Evolutionary conservation across 2,113 vertebrate species (phyloP).

Genomic region (Proterorhinus semilunaris): DNA sequence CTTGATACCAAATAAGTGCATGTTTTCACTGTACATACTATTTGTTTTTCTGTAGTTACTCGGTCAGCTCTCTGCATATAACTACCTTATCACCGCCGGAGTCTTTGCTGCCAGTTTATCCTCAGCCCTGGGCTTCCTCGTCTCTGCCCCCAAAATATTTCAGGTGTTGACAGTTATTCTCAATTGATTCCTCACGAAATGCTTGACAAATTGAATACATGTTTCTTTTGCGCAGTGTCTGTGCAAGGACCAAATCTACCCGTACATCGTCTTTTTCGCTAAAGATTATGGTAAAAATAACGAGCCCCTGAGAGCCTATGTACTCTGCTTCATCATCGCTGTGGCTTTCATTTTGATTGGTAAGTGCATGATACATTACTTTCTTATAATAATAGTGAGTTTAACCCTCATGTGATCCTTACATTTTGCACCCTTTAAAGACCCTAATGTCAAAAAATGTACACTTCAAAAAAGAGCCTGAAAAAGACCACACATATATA

Average conservation of each 20-base stretch:
- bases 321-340: slow-evolving; percentile 74
- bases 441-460: no score
- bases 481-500: no score
- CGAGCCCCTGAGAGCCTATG: slow-evolving; percentile 71
- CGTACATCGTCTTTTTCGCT: slow-evolving; percentile 75
- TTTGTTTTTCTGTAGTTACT: slow-evolving; percentile 55
- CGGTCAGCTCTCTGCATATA: slow-evolving; percentile 70
- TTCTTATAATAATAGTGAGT: not conserved
- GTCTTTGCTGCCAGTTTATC: slow-evolving; percentile 79
- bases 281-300: slow-evolving; percentile 80
- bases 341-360: slow-evolving; percentile 78
- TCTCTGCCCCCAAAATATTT: slow-evolving; percentile 80
- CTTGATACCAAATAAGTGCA: no score
- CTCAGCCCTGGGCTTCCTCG: slow-evolving; percentile 80
- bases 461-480: no score
- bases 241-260: slow-evolving; percentile 78
- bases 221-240: slow-evolving; percentile 65
- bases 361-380: slow-evolving; percentile 41
- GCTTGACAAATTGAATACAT: not conserved
- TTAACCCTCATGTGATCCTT: no score
- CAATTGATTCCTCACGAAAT: no score
- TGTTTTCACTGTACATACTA: not conserved
- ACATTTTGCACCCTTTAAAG: no score
- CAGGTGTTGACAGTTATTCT: slow-evolving; percentile 57
- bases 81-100: slow-evolving; percentile 71